Evolutionary conservation across 1,140 invertebrate species (phyloP).

Genomic region (Asobara japonica): DNA sequence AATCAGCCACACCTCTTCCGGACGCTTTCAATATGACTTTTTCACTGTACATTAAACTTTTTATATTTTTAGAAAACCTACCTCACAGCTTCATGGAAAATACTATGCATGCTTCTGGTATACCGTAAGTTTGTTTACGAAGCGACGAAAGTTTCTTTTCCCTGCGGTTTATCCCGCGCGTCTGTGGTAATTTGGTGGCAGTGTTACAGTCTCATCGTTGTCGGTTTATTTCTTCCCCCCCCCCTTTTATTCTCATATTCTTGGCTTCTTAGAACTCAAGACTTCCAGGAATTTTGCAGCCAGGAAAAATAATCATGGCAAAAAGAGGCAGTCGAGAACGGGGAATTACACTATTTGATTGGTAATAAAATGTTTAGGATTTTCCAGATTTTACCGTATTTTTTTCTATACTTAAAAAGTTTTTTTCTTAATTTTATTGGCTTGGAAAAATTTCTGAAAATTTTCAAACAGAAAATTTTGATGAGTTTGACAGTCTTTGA

Average conservation of each 20-base stretch:
- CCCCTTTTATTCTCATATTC: neutral
- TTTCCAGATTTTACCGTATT: too few species aligned
- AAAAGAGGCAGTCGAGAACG: slow-evolving; percentile 20
- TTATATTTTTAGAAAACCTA: neutral
- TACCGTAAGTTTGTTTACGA: slow-evolving; percentile 8
- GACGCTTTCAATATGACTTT: neutral
- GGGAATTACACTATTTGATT: neutral
- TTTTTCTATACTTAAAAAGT: too few species aligned
- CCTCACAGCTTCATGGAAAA: slow-evolving; percentile 8
- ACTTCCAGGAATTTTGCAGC: slow-evolving; percentile 23
- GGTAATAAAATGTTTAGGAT: neutral
- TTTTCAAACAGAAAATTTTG: too few species aligned
- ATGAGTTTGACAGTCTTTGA: too few species aligned
- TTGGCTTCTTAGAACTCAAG: neutral
- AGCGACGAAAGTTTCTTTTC: slow-evolving; percentile 18
- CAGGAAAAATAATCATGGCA: slow-evolving; percentile 32
- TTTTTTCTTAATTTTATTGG: neutral
- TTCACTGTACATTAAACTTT: neutral
- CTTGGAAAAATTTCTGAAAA: too few species aligned
- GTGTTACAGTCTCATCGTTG: slow-evolving; percentile 5
- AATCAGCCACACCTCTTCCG: too few species aligned
- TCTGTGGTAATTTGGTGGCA: slow-evolving; percentile 4
- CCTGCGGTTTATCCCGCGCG: neutral
- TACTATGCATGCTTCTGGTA: neutral
- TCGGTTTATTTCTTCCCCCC: neutral